Evolutionary conservation across 2,888 invertebrate species (phyloP).

Genomic region (Neoitamus cyanurus): DNA sequence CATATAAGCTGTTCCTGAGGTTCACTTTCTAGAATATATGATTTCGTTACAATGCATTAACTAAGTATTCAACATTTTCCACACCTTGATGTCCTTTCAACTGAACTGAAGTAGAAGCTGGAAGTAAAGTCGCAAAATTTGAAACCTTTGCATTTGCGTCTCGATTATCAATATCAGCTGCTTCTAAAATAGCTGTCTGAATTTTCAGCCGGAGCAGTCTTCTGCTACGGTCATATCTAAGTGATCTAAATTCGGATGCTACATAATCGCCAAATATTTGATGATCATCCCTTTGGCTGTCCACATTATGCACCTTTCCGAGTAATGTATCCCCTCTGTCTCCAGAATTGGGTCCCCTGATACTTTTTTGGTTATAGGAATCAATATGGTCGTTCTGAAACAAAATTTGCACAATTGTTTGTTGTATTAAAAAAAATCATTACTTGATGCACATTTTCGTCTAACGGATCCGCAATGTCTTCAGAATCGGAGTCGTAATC

Average conservation of each 20-base stretch:
- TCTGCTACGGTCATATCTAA: conserved; percentile 48
- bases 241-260: conserved; percentile 51
- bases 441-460: too few relatives aligned
- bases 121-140: neutral
- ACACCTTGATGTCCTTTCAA: too few relatives aligned
- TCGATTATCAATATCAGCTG: conserved; percentile 49
- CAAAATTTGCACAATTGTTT: too few relatives aligned
- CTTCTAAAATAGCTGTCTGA: conserved; percentile 51
- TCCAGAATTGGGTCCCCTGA: neutral
- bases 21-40: too few relatives aligned
- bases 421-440: too few relatives aligned
- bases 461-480: too few relatives aligned
- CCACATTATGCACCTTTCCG: neutral
- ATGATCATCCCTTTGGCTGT: conserved; percentile 47
- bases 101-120: neutral
- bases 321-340: neutral
- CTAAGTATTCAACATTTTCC: too few relatives aligned
- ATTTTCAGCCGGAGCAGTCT: conserved; percentile 50
- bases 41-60: too few relatives aligned
- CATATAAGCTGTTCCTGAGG: too few relatives aligned
- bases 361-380: too few relatives aligned
- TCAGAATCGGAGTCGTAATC: too few relatives aligned
- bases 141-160: neutral
- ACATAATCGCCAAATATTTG: conserved; percentile 52
- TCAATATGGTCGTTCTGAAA: too few relatives aligned